Percentiles rank a stretch among this genome's conserved stretches.
phyloP scores from a whole-genome alignment of 2,113 vertebrate species.

The Gymnobelideus leadbeateri region DNA sequence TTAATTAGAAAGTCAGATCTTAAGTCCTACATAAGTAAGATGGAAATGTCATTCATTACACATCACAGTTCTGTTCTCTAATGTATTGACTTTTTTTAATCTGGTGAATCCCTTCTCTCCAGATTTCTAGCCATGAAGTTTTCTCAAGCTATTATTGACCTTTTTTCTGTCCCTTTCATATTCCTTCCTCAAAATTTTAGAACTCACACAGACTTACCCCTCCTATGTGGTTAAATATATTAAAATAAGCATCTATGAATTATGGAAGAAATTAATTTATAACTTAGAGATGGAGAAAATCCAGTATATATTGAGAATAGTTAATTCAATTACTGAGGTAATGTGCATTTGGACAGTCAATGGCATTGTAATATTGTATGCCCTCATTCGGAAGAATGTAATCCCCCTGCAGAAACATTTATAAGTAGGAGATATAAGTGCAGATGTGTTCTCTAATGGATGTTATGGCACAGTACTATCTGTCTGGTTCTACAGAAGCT shows the following conservation, averaged over 20 bases:
- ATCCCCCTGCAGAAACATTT: constrained; percentile 58
- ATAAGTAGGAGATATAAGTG: constrained; percentile 67
- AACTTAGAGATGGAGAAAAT: constrained; percentile 15
- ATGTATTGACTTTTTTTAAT: background rate
- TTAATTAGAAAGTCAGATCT: background rate
- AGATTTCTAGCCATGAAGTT: background rate
- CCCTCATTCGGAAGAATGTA: constrained; percentile 42
- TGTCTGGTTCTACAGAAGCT: constrained; percentile 70
- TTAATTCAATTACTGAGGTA: constrained; percentile 48
- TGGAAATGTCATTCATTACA: background rate
- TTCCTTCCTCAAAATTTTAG: constrained; percentile 10
- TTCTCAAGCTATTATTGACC: constrained; percentile 32
- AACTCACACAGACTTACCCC: constrained; percentile 21
- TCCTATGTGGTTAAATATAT: background rate
- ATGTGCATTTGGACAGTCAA: background rate
- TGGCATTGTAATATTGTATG: constrained; percentile 16
- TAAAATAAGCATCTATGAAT: constrained; percentile 1
- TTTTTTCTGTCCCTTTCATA: constrained; percentile 10
- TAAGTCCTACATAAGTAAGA: background rate
- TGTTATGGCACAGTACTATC: constrained; percentile 63
- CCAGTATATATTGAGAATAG: constrained; percentile 24
- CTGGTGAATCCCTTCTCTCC: constrained; percentile 25
- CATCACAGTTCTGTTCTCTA: background rate
- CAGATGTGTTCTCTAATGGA: constrained; percentile 71
- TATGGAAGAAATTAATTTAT: background rate